Percentiles rank a stretch among this genome's conserved stretches.
Conservation (phyloP, 2,797 vertebrate genomes). For the Coccyzus lansbergi region DNA sequence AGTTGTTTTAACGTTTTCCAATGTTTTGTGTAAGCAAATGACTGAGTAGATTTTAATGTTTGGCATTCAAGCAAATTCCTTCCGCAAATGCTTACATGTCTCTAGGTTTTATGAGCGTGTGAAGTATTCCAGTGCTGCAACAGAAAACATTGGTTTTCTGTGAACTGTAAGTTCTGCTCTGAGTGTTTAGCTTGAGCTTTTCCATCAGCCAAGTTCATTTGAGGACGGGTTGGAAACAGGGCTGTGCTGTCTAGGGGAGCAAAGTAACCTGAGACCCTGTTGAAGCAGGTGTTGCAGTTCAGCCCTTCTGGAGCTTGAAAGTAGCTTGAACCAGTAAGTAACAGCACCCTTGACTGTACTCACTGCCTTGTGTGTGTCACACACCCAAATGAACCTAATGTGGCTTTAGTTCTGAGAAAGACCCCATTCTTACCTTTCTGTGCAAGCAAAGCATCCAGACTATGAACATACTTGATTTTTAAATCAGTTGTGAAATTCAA, state of each 20-base stretch:
- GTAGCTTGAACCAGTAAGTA: not conserved
- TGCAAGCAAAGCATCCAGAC: not conserved
- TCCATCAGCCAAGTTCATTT: not conserved
- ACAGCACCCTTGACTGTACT: not conserved
- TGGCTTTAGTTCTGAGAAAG: not conserved
- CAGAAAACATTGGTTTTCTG: not conserved
- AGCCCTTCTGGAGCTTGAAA: not conserved
- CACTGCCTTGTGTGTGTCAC: not conserved
- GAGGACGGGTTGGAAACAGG: not conserved
- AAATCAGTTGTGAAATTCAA: not conserved
- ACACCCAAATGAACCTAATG: not conserved
- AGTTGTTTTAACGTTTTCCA: not conserved
- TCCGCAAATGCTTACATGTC: not conserved
- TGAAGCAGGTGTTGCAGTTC: not conserved
- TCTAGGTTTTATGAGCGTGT: not conserved
- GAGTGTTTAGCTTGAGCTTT: not conserved
- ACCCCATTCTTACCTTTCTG: not conserved
- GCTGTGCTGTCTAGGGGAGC: not conserved
- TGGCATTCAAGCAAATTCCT: not conserved
- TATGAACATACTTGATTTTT: not conserved
- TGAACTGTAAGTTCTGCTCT: not conserved
- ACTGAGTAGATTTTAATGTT: not conserved
- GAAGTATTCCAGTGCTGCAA: not conserved
- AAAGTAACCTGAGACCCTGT: not conserved
- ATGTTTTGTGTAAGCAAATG: not conserved